Base-by-base conservation (phyloP, 1,140 invertebrate genomes). In the Eueides isabella region DNA sequence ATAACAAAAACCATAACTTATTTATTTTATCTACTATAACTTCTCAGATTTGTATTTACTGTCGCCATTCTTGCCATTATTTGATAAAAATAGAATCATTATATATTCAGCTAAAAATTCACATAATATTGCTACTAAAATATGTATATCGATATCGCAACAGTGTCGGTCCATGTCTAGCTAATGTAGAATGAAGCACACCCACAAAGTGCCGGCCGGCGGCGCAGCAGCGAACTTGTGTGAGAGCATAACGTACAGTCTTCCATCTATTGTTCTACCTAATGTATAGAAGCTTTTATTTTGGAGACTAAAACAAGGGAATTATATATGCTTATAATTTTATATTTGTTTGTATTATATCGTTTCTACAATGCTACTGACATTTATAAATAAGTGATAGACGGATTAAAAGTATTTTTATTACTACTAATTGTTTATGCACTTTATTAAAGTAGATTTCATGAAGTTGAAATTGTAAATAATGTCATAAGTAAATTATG, bases 141-240 rank as follows among this genome's bases (percentile, higher is more conserved):
- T 11, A 38, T 11, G 26, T 14, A 4, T 65, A 71, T 80, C 67
- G 71, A 78, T 65, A 79, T 77, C 61, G 75, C 66, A 61, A 77
- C 62, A 29, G n/a, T 12, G 19, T 55, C 23, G 2, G 19, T 3
- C 64, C 67, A 74, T 38, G 11, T 41, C 38, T 65, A 75, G 66
- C 14, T 9, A 33, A 30, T 26, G 75, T 78, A 80, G 72, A 79
- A 66, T 73, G 65, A 63, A 69, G 61, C 48, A 64, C 64, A 75
- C 74, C 71, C 77, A 74, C 72, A 67, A 72, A 76, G 70, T 69
- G 78, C 80, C 80, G 82, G 82, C 80, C 80, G 82, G 82, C 48
- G 48, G 48, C 78, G 75, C 72, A 72, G 65, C 69, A 29, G 44
- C 67, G 29, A 74, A 74, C 66, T 74, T 61, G 67, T 48, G 16